Evolutionary conservation across 1,140 invertebrate genomes (phyloP).

Genomic region (Piezodorus guildinii): DNA sequence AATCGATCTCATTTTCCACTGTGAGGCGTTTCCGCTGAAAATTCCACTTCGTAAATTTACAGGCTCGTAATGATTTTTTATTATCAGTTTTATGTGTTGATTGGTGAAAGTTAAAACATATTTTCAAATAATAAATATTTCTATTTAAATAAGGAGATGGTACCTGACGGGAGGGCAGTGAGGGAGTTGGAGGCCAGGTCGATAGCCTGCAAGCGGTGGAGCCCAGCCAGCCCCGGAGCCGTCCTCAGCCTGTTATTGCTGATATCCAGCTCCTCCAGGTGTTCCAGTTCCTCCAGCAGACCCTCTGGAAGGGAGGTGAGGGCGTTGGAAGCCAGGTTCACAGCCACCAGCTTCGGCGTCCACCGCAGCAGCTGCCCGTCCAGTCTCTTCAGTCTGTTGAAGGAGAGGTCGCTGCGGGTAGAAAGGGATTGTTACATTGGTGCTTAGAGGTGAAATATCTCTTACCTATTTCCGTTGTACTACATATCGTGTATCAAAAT

Average conservation of each 20-base stretch:
- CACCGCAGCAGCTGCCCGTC: slow-evolving; percentile 35
- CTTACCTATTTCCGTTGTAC: too few relatives aligned
- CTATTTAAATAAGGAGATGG: slow-evolving; percentile 20
- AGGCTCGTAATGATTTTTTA: too few relatives aligned
- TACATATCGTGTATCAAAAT: too few relatives aligned
- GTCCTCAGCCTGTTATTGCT: slow-evolving; percentile 34
- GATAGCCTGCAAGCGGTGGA: slow-evolving; percentile 34
- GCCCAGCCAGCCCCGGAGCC: slow-evolving; percentile 31
- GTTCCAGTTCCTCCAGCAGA: slow-evolving; percentile 35
- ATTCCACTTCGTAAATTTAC: too few relatives aligned
- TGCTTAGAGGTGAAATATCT: too few relatives aligned
- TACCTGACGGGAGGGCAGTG: slow-evolving; percentile 30
- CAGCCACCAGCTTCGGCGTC: slow-evolving; percentile 33
- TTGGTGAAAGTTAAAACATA: too few relatives aligned
- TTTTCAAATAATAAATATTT: too few relatives aligned
- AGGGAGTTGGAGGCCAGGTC: slow-evolving; percentile 41
- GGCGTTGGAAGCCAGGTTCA: slow-evolving; percentile 40
- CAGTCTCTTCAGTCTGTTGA: slow-evolving; percentile 51
- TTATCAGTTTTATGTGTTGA: too few relatives aligned
- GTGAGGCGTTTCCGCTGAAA: too few relatives aligned
- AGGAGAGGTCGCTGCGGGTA: slow-evolving; percentile 49
- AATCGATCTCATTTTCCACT: too few relatives aligned
- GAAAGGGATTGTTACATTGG: too few relatives aligned
- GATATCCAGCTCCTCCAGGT: slow-evolving; percentile 42
- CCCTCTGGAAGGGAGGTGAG: slow-evolving; percentile 32